Base-by-base conservation (phyloP, 2,888 invertebrate species). In the Caenorhabditis sp. region DNA sequence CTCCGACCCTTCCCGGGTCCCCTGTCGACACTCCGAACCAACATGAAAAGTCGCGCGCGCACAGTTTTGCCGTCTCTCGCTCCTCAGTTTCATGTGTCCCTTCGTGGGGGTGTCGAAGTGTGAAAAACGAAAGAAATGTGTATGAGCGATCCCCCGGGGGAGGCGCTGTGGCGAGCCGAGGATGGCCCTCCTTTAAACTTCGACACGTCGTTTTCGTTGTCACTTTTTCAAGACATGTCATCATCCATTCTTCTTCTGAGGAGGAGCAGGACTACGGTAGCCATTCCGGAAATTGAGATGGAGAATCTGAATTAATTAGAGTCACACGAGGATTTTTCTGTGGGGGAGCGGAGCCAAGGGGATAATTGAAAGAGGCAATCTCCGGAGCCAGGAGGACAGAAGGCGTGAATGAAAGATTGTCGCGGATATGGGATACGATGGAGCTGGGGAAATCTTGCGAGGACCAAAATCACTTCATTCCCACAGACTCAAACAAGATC, bases 81-180 rank as follows among this genome's bases (percentile, higher is more conserved):
- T 5, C 20, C 13, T 52, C 52, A 17, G 35, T 24, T 53, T 37
- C 53, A 45, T 45, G 30, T 22, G 35, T 35, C 20, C 8, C 26
- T 30, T 17, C 35, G 35, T 30, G 35, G 48, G 56, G 56, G 68
- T 68, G 68, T 68, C 52, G 68, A 68, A 68, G 68, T 68, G 68
- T 72, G 72, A 72, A 72, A 72, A 62, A 61, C 61, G 71, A 71
- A 62, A 62, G 61, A 50, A 56, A 56, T 68, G 58, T 68, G 50
- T 52, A 62, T 61, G 61, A 73, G 58, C 59, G 56, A 58, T 58
- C 59, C 59, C 73, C 59, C 20, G 58, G 65, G 59, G 50, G 59
- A 37, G 37, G 17, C 35, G 24, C 35, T 9, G 11, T 9, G 35
- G 9, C 30, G 35, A 35, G 55, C 35, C 20, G 11, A 17, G 50